Evolutionary conservation across 2,888 invertebrate species (phyloP).

Genomic region (Eudemis profundana): DNA sequence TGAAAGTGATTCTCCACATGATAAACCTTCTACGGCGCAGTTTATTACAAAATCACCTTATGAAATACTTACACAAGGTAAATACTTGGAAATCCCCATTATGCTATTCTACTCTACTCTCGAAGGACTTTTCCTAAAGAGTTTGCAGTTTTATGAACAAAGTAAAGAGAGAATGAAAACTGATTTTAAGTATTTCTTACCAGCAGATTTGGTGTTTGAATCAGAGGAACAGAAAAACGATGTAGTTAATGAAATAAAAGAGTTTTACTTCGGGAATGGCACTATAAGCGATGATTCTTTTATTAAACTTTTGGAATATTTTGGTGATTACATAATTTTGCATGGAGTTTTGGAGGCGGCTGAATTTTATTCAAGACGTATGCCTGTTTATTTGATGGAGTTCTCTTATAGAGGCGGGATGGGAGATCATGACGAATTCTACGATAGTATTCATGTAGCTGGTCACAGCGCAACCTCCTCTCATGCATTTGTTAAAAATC

Average conservation of each 20-base stretch:
- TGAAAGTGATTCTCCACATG: conserved; percentile 46
- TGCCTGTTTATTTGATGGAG: conserved; percentile 30
- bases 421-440: conserved; percentile 6
- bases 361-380: conserved; percentile 15
- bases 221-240: conserved; percentile 12
- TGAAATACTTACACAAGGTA: conserved; percentile 33
- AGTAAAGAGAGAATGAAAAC: conserved; percentile 9
- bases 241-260: conserved; percentile 11
- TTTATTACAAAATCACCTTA: conserved; percentile 48
- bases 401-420: conserved; percentile 8
- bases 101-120: conserved; percentile 22
- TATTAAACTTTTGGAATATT: conserved; percentile 19
- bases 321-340: conserved; percentile 21
- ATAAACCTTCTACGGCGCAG: conserved; percentile 45
- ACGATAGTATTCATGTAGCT: conserved; percentile 14
- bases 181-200: conserved; percentile 18
- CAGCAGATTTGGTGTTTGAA: conserved; percentile 16
- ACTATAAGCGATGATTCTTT: background rate
- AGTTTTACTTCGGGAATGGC: conserved; percentile 20
- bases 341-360: conserved; percentile 19
- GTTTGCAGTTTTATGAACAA: conserved; percentile 2
- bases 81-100: conserved; percentile 14
- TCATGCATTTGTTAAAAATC: background rate
- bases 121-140: conserved; percentile 27
- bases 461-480: conserved; percentile 18